A percentile compares a stretch with the other conserved stretches of the same genome.
Evolutionary conservation across 1,140 invertebrate genomes (phyloP).

Genomic region (Adoxophyes honmai): DNA sequence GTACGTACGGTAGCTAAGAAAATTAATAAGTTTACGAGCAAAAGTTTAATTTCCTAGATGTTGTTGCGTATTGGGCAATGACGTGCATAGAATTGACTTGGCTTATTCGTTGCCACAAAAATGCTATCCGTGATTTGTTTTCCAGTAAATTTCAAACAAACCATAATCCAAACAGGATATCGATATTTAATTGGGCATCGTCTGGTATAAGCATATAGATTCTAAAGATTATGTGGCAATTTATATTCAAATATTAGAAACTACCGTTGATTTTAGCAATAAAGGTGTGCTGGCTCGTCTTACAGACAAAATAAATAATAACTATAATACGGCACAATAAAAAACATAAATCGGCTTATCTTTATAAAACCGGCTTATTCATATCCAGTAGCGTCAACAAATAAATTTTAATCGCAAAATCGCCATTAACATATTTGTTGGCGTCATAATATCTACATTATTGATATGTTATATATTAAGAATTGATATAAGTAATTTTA

Average conservation of each 20-base stretch:
- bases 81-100: no score
- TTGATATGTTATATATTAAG: no score
- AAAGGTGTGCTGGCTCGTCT: conserved; percentile 38
- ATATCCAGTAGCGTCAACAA: conserved; percentile 48
- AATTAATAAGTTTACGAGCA: no score
- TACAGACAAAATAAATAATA: conserved; percentile 45
- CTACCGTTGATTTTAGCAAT: conserved; percentile 45
- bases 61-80: no score
- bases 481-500: no score
- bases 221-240: conserved; percentile 24
- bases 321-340: conserved; percentile 52
- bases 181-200: conserved; percentile 30
- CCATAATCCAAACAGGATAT: conserved; percentile 27
- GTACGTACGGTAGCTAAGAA: no score
- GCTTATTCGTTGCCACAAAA: no score
- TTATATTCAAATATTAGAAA: conserved; percentile 31
- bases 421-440: neutral
- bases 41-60: no score
- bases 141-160: neutral
- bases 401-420: conserved; percentile 17
- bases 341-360: conserved; percentile 74
- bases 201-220: conserved; percentile 22
- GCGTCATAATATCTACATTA: no score
- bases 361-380: conserved; percentile 70
- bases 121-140: neutral